Conservation (phyloP, 2,797 vertebrate species). For the Cossypha polioptera region DNA sequence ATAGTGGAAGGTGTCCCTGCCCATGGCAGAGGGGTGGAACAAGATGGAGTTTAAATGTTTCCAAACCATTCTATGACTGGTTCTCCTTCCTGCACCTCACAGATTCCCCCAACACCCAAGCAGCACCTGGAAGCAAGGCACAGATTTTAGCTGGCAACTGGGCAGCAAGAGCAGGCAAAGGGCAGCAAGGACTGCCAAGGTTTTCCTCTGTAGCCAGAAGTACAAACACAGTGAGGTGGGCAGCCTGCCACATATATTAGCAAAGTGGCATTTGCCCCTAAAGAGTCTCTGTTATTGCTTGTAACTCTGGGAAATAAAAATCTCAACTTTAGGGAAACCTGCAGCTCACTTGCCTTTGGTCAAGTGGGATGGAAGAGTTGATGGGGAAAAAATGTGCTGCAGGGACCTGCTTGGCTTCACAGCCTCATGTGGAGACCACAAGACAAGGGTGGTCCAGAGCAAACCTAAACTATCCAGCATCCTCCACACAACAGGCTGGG, state of each 20-base stretch:
- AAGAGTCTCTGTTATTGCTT: background rate
- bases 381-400: background rate
- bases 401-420: background rate
- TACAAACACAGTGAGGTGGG: background rate
- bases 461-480: background rate
- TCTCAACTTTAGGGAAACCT: background rate
- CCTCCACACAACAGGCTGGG: background rate
- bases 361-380: background rate
- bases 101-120: background rate
- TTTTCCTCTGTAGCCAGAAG: background rate
- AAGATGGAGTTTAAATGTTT: background rate
- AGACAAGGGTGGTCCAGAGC: background rate
- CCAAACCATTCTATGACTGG: background rate
- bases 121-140: background rate
- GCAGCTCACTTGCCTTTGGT: background rate
- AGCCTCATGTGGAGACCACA: background rate
- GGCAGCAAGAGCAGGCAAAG: background rate
- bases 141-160: background rate
- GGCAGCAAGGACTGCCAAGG: background rate
- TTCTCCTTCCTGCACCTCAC: background rate
- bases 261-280: accelerated
- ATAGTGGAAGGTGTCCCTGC: background rate
- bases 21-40: background rate
- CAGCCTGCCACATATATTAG: background rate
- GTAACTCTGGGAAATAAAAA: background rate